Evolutionary conservation across 1,140 invertebrate genomes (phyloP).

Genomic region (Sitobion miscanthi): DNA sequence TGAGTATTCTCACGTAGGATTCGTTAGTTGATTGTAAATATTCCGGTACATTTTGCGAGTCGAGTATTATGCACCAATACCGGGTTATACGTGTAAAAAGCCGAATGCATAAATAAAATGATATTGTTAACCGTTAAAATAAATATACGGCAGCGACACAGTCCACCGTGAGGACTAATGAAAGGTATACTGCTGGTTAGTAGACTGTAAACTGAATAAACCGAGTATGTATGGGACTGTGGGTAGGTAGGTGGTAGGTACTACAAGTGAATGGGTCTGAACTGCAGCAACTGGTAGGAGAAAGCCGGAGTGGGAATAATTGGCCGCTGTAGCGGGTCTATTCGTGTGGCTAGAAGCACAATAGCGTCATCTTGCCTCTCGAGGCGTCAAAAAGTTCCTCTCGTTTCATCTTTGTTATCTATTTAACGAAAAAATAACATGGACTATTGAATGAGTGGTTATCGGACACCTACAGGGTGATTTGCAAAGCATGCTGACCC

Average conservation of each 20-base stretch:
- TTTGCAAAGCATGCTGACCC: neutral
- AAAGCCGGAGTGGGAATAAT: conserved; percentile 1
- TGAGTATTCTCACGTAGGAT: neutral
- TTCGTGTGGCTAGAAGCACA: neutral
- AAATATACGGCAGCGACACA: neutral
- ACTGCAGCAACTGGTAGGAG: neutral
- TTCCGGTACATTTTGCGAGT: conserved; percentile 4
- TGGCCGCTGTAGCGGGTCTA: conserved; percentile 1
- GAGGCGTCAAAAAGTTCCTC: conserved; percentile 7
- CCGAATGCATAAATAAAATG: neutral
- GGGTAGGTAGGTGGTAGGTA: neutral
- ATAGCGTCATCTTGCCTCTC: neutral
- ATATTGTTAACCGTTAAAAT: neutral
- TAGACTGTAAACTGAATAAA: neutral
- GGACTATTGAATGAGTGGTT: neutral
- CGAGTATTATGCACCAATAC: neutral
- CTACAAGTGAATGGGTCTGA: neutral
- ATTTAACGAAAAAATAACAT: neutral
- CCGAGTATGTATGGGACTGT: neutral
- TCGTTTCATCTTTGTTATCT: neutral
- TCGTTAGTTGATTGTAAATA: neutral
- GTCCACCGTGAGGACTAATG: neutral
- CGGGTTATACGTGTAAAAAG: neutral
- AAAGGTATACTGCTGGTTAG: conserved; percentile 9
- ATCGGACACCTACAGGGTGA: neutral